Evolutionary conservation across 1,140 invertebrate species (phyloP), one percentile per base, ranked within the genome.

Genomic region (Uloborus diversus): DNA sequence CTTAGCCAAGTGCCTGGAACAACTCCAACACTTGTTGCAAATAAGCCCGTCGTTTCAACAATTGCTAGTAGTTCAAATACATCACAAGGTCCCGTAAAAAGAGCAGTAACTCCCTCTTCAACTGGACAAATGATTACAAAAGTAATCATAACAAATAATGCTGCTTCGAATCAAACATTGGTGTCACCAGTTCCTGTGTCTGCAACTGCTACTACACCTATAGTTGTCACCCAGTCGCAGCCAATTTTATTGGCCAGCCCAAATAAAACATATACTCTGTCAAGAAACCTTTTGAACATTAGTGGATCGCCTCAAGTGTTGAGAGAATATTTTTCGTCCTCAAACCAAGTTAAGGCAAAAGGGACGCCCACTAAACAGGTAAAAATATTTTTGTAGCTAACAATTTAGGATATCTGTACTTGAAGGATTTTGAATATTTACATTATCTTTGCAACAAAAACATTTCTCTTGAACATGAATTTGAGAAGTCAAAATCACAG

Each of bases 221-320:
- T 49, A 20, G 42, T 51, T 35, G 30, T 9, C 4, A 32, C 20
- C 56, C 68, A 73, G 28, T 79, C 69, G 17, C 64, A 66, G 51
- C 64, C 75, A 28, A 81, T 81, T 35, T 65, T 84, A 27, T 25
- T 83, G 23, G 68, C 81, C 17, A 89, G 86, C 81, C 89, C 91
- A 13, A 89, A 90, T 47, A 93, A 93, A 88, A 86, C 91, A 14
- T 90, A 93, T 56, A 92, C 91, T 11, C 86, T 92, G 57, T 73
- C 91, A 92, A 85, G 84, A 35, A 78, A 71, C 61, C n/a, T 76
- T 32, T 51, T 65, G 23, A 69, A 62, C 56, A n/a, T 81, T 51
- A 61, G 42, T 11, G 57, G 70, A 25, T 37, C 79, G n/a, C 84
- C 85, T 13, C 81, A 79, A 51, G 82, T 84, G 35, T 83, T 85